Base-by-base conservation (phyloP, 2,888 invertebrate genomes). In the Scaptomyza reducta region DNA sequence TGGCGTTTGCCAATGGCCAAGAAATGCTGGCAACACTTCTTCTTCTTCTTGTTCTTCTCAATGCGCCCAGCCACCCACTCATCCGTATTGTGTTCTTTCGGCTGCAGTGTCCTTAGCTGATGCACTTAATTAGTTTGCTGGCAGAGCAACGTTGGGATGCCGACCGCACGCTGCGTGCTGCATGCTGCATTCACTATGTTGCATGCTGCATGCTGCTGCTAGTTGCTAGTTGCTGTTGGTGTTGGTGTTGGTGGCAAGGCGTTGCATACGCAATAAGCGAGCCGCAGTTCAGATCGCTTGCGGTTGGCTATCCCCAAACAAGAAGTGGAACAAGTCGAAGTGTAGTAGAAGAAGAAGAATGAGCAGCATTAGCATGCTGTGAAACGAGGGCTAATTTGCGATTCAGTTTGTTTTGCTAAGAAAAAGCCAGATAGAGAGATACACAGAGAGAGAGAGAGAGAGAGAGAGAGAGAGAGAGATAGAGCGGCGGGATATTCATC, bases 111-210 rank as follows among this genome's bases (percentile, higher is more conserved):
- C 64, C 64, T 76, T 79, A 77, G 77, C 63, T 67, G 67, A 72
- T 58, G 77, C 71, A 79, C 76, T 77, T 77, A 77, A 77, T 77
- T 77, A 77, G 76, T 77, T 77, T 79, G 74, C 80, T 72, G 72
- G 54, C 68, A 16, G 18, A 71, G 46, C 49, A 9, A 22, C 16
- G 57, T 55, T 38, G 25, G 40, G 33, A 55, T 66, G 67, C 51
- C 47, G 72, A 72, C 72, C 72, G 74, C 72, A 50, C 9, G 75
- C 75, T 55, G 57, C 60, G 49, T 44, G 58, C 62, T 69, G 42
- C 57, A 35, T 35, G 49, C 33, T 29, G 44, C 65, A 33, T 22
- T 22, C 40, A 22, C 40, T 14, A 14, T 45, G 31, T 29, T 50
- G 50, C 22, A 38, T 38, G 38, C 14, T 47, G 49, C 18, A 31